These are phyloP conservation scores for Nycticebus coucang DNA, from an alignment of 2,113 vertebrate species.

Conservation along the genomic window DNA sequence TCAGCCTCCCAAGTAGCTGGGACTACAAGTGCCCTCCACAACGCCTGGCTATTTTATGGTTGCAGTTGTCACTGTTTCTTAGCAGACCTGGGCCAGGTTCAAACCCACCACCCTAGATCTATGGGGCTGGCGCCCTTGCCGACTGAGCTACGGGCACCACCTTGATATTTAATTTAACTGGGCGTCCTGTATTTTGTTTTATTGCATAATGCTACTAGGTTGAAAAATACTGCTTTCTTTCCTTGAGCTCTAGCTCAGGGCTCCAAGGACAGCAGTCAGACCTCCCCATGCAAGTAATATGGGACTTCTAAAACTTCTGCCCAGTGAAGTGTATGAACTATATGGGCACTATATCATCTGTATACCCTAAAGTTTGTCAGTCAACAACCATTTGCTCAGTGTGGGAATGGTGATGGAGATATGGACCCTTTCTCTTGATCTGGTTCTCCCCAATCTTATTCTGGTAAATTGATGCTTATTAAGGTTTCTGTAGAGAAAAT, in stretches of 20 bases:
- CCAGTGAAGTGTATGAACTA: not conserved
- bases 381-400: too few species aligned
- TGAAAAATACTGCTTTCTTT: not conserved
- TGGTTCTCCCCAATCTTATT: not conserved
- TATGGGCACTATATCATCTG: fast-evolving
- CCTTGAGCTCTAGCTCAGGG: not conserved
- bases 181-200: not conserved
- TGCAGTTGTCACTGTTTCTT: too few species aligned
- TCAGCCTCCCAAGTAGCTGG: too few species aligned
- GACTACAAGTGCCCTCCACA: too few species aligned
- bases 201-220: not conserved
- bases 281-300: not conserved
- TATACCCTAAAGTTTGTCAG: not conserved
- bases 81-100: too few species aligned
- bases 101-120: too few species aligned
- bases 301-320: not conserved
- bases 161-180: not conserved
- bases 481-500: not conserved
- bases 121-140: too few species aligned
- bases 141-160: too few species aligned
- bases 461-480: not conserved
- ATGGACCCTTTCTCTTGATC: not conserved
- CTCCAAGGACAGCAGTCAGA: too few species aligned
- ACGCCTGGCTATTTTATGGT: too few species aligned
- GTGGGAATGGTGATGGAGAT: not conserved